Evolutionary conservation across 1,140 invertebrate species (phyloP).

Genomic region (Lepidurus arcticus): DNA sequence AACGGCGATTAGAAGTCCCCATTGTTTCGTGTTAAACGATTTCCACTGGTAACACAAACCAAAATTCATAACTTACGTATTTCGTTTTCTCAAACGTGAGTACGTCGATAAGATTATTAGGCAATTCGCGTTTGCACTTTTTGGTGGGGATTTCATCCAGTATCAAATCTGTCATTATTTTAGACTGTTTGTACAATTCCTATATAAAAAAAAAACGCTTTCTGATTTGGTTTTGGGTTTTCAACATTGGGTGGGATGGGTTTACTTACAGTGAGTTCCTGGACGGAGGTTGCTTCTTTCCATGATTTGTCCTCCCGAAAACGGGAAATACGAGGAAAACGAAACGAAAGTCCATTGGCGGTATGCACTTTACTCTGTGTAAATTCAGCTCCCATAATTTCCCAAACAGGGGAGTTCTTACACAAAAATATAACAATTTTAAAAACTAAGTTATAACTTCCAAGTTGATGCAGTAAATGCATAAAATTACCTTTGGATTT

Average conservation of each 20-base stretch:
- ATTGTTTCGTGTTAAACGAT: too few species aligned
- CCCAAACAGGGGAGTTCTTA: slow-evolving; percentile 77
- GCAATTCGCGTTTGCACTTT: background rate
- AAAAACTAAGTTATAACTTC: background rate
- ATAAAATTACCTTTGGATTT: slow-evolving; percentile 60
- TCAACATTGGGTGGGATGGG: background rate
- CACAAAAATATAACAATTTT: slow-evolving; percentile 34
- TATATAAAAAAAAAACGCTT: background rate
- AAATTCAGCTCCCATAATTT: slow-evolving; percentile 89
- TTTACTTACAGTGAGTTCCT: slow-evolving; percentile 54
- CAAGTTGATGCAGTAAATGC: slow-evolving; percentile 3
- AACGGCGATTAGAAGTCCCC: background rate
- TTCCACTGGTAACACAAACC: too few species aligned
- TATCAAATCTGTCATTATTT: background rate
- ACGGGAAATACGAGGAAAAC: slow-evolving; percentile 82
- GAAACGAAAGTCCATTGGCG: slow-evolving; percentile 82
- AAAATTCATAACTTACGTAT: background rate
- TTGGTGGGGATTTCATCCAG: background rate
- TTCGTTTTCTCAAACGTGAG: background rate
- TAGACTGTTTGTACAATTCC: background rate
- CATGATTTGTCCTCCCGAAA: slow-evolving; percentile 78
- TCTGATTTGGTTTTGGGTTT: background rate
- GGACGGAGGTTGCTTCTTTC: slow-evolving; percentile 70
- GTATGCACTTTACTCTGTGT: slow-evolving; percentile 80
- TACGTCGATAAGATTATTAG: too few species aligned